Evolutionary conservation across 2,888 invertebrate species (phyloP), one percentile per base, ranked within the genome.

Genomic region (Epirrita christyi): DNA sequence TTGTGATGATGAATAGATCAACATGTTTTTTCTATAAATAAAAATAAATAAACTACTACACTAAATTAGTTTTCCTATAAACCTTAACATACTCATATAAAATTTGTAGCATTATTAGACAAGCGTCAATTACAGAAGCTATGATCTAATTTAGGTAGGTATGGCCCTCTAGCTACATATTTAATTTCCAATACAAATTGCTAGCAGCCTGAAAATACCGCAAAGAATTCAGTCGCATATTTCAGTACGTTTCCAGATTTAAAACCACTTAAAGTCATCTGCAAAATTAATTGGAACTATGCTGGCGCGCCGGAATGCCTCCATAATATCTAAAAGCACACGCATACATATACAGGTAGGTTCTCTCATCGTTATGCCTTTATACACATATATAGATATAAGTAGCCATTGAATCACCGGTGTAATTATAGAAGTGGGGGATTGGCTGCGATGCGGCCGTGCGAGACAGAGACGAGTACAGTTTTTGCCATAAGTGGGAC

Each of bases 401-500:
- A 88, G 90, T 88, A 88, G 91, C 89, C 88, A 92, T 92, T 92
- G 92, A 92, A 92, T 92, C 91, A 91, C 90, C 89, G 86, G 83
- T 88, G 91, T 92, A 92, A 92, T 92, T 92, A 92, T 92, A 92
- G 90, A 92, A 92, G 91, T 90, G 91, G 92, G 92, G 92, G 91
- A 90, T 91, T 90, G 91, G 90, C 88, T 91, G 89, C 85, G 90
- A 85, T 88, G 90, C 86, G 84, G 87, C 82, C 70, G 80, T 63
- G 88, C 72, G 80, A 58, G 83, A 80, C 66, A 61, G 78, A 79
- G 86, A 88, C 67, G 64, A 76, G 71, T 66, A 73, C 78, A 81
- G 67, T 72, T 72, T 64, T 64, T 58, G 54, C 64, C 67, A 65
- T 48, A 75, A 57, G 88, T 71, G 79, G 45, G 83, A 90, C 71